These are phyloP conservation scores for Cyphotilapia sp. DNA, from an alignment of 2,113 vertebrate species.

Conservation along the genomic window DNA sequence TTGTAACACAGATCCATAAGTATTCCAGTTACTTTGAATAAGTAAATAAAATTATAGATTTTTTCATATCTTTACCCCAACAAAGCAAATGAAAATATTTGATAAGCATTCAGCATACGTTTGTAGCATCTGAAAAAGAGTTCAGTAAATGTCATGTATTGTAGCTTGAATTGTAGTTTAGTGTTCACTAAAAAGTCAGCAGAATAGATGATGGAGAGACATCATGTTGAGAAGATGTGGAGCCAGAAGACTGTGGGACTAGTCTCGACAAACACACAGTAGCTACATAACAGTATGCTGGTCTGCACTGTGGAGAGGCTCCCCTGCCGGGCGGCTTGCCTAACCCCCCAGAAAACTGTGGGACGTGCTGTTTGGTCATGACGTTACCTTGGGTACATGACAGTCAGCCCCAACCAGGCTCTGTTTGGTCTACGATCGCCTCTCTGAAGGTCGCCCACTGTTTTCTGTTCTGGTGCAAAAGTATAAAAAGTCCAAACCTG, in stretches of 20 bases:
- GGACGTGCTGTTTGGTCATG: slow-evolving; percentile 93
- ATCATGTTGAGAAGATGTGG: slow-evolving; percentile 62
- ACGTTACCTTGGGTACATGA: slow-evolving; percentile 99
- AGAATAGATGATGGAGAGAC: background rate
- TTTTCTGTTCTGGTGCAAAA: slow-evolving; percentile 53
- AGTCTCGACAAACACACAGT: slow-evolving; percentile 12
- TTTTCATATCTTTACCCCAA: too few relatives aligned
- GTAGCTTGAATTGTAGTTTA: background rate
- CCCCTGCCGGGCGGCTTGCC: slow-evolving; percentile 81
- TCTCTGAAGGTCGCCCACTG: background rate
- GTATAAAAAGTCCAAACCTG: slow-evolving; percentile 69
- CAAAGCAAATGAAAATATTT: background rate
- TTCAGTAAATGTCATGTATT: background rate
- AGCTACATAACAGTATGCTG: slow-evolving; percentile 59
- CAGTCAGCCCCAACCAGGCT: slow-evolving; percentile 98
- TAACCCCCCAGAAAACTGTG: slow-evolving; percentile 94
- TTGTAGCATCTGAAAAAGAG: background rate
- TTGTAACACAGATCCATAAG: background rate
- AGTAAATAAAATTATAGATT: background rate
- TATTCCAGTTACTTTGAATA: background rate
- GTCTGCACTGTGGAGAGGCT: slow-evolving; percentile 88
- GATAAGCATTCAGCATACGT: background rate
- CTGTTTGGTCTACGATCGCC: slow-evolving; percentile 61
- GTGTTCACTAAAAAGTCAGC: background rate
- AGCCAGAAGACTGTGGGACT: slow-evolving; percentile 2